These are phyloP conservation scores for Todus mexicanus DNA, from an alignment of 2,797 vertebrate genomes.

Conservation along the genomic window DNA sequence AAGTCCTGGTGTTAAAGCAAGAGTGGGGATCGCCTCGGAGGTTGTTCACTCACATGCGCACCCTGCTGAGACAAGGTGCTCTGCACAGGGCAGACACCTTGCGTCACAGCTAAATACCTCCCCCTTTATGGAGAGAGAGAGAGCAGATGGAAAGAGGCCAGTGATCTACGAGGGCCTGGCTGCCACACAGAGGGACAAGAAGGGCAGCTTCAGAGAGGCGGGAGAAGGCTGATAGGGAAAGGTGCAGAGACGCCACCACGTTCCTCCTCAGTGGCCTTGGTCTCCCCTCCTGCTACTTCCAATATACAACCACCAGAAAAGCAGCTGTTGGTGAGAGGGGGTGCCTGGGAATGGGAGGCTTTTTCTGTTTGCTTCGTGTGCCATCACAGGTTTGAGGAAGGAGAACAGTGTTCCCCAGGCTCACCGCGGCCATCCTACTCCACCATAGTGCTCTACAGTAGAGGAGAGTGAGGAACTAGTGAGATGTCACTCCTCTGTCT, in stretches of 20 bases:
- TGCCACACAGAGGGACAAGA: background rate
- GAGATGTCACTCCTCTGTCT: background rate
- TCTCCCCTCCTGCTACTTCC: background rate
- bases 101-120: background rate
- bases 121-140: background rate
- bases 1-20: background rate
- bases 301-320: background rate
- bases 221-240: background rate
- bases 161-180: background rate
- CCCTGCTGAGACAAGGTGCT: background rate
- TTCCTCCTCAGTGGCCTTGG: background rate
- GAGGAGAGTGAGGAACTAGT: background rate
- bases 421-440: background rate
- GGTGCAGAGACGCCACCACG: background rate
- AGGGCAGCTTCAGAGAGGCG: background rate
- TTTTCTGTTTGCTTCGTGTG: rapidly evolving
- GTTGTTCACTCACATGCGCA: background rate
- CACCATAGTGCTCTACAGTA: background rate
- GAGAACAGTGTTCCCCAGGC: background rate
- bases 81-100: background rate
- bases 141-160: background rate
- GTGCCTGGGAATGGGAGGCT: background rate
- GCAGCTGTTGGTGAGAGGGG: background rate
- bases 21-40: rapidly evolving
- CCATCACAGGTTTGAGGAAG: background rate